Evolutionary conservation across 2,113 vertebrate species (phyloP), one percentile per base, ranked within the genome.

Genomic region (Heteronetta atricapilla): DNA sequence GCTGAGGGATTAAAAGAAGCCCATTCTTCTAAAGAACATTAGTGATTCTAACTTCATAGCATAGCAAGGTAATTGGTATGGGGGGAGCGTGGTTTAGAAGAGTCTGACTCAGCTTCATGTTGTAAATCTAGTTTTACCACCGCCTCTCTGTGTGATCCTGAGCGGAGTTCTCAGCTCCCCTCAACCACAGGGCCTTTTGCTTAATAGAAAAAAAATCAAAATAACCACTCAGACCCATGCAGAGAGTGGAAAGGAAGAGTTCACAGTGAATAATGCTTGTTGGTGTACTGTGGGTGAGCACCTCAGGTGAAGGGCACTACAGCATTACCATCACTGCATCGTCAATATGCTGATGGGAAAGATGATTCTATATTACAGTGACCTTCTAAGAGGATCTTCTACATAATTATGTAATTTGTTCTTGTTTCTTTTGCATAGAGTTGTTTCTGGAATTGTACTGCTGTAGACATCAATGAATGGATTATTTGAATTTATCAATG

Each of bases 91-190:
- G 48, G 86, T 89, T 90, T 66, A 66, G 58, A 92, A 66, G 85
- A 88, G 74, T 40, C 79, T 94, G 90, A 93, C 73, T 93, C 92
- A 89, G 48, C 66, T 84, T 62, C 33, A 10, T 21, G 90, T 36
- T 90, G 88, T 92, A 69, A 73, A 73, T 90, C 94, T 40, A 84
- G 86, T 94, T 92, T 89, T 90, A 26, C 88, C 22, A 55, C 77
- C 86, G 90, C 87, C 50, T 74, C 5, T 74, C 5, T 22, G 19
- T 33, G 48, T 68, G 53, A 93, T 75, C 60, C 64, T 34, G 58
- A 76, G 68, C 9, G 25, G 28, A 69, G 56, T 31, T n/a, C 80
- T 73, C 62, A 15, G 74, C 62, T 73, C 76, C 69, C 34, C 33
- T 84, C 60, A 67, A 6, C 26, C 33, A 6, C 16, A 68, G 53